Evolutionary conservation across 2,888 invertebrate genomes (phyloP).

Genomic region (Drosophila conformis): DNA sequence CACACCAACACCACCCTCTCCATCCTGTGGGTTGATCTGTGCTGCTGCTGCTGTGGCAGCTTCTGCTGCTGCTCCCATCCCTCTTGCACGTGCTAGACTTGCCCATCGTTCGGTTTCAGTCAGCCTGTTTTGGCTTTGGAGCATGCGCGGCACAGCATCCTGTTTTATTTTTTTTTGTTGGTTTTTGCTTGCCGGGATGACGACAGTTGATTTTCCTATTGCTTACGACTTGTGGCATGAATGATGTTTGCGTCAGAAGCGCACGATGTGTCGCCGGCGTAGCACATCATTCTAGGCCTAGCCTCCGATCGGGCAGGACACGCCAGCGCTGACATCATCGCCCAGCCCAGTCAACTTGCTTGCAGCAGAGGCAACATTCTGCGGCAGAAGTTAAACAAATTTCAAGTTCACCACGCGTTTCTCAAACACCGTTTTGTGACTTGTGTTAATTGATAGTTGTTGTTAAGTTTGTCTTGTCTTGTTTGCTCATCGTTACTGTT

Average conservation of each 20-base stretch:
- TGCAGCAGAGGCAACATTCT: conserved; percentile 12
- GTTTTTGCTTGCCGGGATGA: conserved; percentile 33
- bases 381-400: neutral
- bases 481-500: conserved; percentile 33
- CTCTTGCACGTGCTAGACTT: conserved; percentile 34
- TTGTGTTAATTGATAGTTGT: conserved; percentile 49
- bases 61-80: conserved; percentile 34
- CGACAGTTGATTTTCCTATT: conserved; percentile 67
- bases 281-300: conserved; percentile 86
- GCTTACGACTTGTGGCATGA: conserved; percentile 82
- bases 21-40: conserved; percentile 27
- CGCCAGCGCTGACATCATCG: conserved; percentile 58
- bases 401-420: conserved; percentile 56
- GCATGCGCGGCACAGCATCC: conserved; percentile 72
- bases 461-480: conserved; percentile 57
- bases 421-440: conserved; percentile 63
- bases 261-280: conserved; percentile 83
- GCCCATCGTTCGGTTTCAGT: conserved; percentile 44
- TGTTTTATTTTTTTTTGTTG: neutral
- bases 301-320: conserved; percentile 85
- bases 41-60: conserved; percentile 8
- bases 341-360: conserved; percentile 28
- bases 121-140: conserved; percentile 44
- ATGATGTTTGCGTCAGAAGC: conserved; percentile 81
- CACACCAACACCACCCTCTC: conserved; percentile 3